Evolutionary conservation across 2,797 vertebrate genomes (phyloP), one percentile per base, ranked within the genome.

Genomic region (Oreonectes daqikongensis): DNA sequence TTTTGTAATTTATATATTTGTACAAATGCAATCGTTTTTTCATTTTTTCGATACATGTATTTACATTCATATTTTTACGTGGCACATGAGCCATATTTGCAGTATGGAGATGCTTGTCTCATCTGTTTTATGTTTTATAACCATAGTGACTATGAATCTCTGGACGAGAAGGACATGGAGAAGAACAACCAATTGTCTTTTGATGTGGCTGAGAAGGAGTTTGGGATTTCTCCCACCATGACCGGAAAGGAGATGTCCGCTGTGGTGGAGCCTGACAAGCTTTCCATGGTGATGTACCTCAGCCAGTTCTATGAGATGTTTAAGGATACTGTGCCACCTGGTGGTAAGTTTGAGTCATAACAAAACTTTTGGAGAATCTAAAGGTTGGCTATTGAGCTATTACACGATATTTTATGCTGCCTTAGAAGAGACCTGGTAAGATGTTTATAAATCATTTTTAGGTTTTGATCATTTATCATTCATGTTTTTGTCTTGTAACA

Each of bases 281-380:
- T 99, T 38, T 97, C 96, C 0, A 99, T 99, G 98, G 98, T 99
- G 88, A 97, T 99, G 95, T 99, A 99, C 91, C 96, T 99, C 90
- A 98, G 95, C n/a, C 98, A 99, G 93, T 99, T 99, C 92, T 98
- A 99, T 1, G 97, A 99, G 92, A 99, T 99, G 97, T 99, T 99
- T 88, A 98, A 93, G 90, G 97, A 99, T 90, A 95, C 94, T 32
- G 90, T 98, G 82, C 94, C 96, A 76, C 95, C 96, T 69, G 92
- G 90, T 67, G 96, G 97, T 98, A 87, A 96, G 95, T 86, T 46
- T 0, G 46, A 35, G 59, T 7, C 14, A 30, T 61, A 48, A 15
- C 46, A 53, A n/a, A 0, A 5, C 40, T 7, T 26, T 59, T 18
- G 42, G 32, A 42, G 40, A 38, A 3, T 50, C 11, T 30, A 9